Evolutionary conservation across 1,140 invertebrate species (phyloP), one percentile per base, ranked within the genome.

Genomic region (Drosophila jambulina): DNA sequence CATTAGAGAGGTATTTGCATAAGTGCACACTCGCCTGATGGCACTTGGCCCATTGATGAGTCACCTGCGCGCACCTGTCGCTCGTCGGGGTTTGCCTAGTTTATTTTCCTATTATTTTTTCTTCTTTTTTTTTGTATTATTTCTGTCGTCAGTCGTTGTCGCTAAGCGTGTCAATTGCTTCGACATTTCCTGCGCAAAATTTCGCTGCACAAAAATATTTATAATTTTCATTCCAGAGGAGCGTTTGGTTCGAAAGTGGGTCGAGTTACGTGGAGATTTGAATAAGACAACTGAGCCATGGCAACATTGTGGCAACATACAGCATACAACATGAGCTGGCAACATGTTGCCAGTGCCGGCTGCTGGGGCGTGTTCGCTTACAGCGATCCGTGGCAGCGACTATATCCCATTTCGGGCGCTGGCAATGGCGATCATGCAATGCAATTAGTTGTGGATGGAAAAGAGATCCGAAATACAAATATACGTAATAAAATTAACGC

Each of bases 181-280:
- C 78, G 75, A 46, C 81, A 81, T 81, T 84, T 84, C 82, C 81
- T 85, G 81, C 62, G 67, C 70, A 43, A 75, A 83, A 75, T 83
- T 83, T 78, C 74, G 80, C 80, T 75, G 81, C 77, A 80, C 51
- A 84, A 85, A 84, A 85, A 84, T 80, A 84, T 76, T 85, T 71
- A 81, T 80, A 77, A 85, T 69, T 59, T 72, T 72, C 65, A 72
- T 79, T 59, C 59, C 58, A 65, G 65, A 49, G 49, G 54, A 72
- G 65, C 54, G 61, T 51, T 40, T 65, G 56, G 45, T 38, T 75
- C 51, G 54, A 91, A 90, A 90, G 86, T 90, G 79, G 85, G 85
- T 91, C 85, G 87, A 62, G 77, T 91, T 90, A 90, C 85, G 79
- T 91, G 62, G 85, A 74, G 17, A 85, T 90, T 88, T 81, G 77